Evolutionary conservation across 2,797 vertebrate genomes (phyloP).

Genomic region (Pempheris klunzingeri): DNA sequence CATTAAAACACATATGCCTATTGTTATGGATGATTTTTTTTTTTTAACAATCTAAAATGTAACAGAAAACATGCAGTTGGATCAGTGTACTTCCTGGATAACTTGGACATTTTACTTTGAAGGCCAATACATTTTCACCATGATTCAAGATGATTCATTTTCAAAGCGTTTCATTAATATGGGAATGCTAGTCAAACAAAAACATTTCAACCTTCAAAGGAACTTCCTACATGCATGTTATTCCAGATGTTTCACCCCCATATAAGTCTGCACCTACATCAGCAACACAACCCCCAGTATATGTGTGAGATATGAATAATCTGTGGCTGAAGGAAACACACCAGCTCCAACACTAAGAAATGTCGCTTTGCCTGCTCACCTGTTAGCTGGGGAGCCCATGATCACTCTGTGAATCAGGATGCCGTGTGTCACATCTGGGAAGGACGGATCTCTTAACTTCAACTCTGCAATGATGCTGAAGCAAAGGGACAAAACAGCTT

Average conservation of each 20-base stretch:
- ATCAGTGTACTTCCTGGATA: background rate
- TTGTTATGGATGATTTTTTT: too few relatives aligned
- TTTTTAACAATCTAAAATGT: too few relatives aligned
- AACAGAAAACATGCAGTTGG: background rate
- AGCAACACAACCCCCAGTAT: background rate
- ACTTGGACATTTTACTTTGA: background rate
- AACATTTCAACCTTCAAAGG: background rate
- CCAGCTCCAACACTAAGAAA: background rate
- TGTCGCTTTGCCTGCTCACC: slow-evolving; percentile 75
- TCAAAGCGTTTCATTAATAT: background rate
- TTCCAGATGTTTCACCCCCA: background rate
- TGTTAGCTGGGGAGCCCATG: slow-evolving; percentile 91
- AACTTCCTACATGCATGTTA: background rate
- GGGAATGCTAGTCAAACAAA: background rate
- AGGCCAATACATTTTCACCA: background rate
- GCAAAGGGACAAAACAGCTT: background rate
- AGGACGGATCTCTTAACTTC: slow-evolving; percentile 90
- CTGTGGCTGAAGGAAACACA: background rate
- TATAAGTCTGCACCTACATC: background rate
- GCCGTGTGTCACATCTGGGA: slow-evolving; percentile 91
- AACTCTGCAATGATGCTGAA: slow-evolving; percentile 92
- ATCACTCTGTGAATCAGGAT: slow-evolving; percentile 95
- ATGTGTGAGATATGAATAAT: background rate
- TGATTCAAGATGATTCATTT: background rate
- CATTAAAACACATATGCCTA: background rate